Evolutionary conservation across 2,888 invertebrate genomes (phyloP), one percentile per base, ranked within the genome.

Genomic region (Pharmacophagus antenor): DNA sequence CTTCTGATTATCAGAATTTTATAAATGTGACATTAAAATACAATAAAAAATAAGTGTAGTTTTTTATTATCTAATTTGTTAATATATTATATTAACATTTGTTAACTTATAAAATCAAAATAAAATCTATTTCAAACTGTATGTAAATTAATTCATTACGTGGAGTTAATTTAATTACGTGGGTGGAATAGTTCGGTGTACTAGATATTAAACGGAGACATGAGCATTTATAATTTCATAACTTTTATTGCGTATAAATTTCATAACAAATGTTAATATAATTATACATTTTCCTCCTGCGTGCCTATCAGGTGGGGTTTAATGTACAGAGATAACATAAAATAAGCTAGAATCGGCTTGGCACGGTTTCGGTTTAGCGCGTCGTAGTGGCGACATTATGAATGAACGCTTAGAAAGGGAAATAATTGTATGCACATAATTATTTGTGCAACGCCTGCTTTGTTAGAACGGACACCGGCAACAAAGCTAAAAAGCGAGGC

Each of bases 381-480:
- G 53, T 17, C 17, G 59, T 55, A 54, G 63, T 41, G 58, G 63
- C 49, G 61, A 54, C 56, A 53, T 61, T 64, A 63, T 69, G 67
- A 62, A 72, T 68, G 70, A 79, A 74, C 80, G 83, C 76, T 85
- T 85, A 84, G 78, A 73, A 81, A 83, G 82, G 78, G 74, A 81
- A 83, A 86, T 88, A 88, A 88, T 86, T 82, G 85, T 85, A 88
- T 89, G 88, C 87, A 87, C 88, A 89, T 88, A 88, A 88, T 88
- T 85, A 88, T 88, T 88, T 85, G 85, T 83, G 83, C 84, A 84
- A 71, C 77, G 80, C 76, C 73, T 73, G 81, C 81, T 85, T 85
- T 85, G 79, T 82, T 74, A 73, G 79, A 80, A 77, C 75, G 80
- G 83, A 79, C 82, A 80, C 69, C 72, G 72, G 70, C 82, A 79